phyloP scores from a whole-genome alignment of 2,888 invertebrate species.

The Cataglyphis albicans region DNA sequence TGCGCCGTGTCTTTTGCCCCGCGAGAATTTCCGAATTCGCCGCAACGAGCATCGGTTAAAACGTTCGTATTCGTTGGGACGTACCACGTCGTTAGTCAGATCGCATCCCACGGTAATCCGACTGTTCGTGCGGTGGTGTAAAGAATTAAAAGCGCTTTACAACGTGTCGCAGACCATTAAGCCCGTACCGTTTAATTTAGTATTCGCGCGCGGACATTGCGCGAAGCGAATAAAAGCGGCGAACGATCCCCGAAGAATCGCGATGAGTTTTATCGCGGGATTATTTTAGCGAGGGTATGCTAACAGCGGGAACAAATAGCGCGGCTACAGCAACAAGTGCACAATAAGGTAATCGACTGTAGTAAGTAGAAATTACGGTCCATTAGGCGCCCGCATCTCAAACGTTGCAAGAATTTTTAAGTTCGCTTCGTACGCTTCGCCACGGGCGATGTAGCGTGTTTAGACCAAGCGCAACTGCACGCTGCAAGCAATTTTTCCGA shows the following conservation, averaged over 20 bases:
- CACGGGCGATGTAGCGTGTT: constrained; percentile 28
- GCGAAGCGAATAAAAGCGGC: constrained; percentile 47
- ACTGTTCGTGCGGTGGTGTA: constrained; percentile 49
- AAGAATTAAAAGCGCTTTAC: constrained; percentile 60
- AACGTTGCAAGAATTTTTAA: constrained; percentile 57
- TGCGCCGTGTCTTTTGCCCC: constrained; percentile 20
- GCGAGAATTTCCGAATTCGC: constrained; percentile 24
- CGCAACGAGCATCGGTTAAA: constrained; percentile 6
- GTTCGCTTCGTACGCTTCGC: constrained; percentile 27
- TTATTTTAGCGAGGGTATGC: constrained; percentile 40
- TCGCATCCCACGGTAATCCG: constrained; percentile 48
- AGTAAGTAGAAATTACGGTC: constrained; percentile 59
- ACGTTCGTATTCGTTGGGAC: constrained; percentile 26
- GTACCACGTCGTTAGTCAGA: constrained; percentile 55
- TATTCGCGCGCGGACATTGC: constrained; percentile 16
- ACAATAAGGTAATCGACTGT: constrained; percentile 60
- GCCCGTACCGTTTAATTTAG: constrained; percentile 53
- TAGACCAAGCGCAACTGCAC: constrained; percentile 9
- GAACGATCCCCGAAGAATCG: constrained; percentile 55
- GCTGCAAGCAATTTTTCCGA: constrained; percentile 25
- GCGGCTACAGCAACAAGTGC: constrained; percentile 59
- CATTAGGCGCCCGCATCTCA: constrained; percentile 57
- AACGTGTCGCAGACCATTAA: constrained; percentile 57
- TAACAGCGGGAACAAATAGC: constrained; percentile 46
- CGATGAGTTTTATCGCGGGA: constrained; percentile 52